These are phyloP conservation scores for Progne subis DNA, from an alignment of 2,113 vertebrate species.

Conservation along the genomic window DNA sequence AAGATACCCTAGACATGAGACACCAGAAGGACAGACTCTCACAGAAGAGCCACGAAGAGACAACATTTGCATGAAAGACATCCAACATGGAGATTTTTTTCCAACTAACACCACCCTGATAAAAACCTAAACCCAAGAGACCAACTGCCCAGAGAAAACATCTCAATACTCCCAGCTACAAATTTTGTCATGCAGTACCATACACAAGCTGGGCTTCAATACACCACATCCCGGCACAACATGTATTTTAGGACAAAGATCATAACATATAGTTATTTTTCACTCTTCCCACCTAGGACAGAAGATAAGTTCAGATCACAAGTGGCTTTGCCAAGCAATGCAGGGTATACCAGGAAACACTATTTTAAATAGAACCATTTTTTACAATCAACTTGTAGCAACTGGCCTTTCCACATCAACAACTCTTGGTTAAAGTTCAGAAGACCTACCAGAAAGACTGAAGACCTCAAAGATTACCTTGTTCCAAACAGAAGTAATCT, in stretches of 20 bases:
- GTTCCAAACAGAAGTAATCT: not conserved
- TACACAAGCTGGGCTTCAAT: not conserved
- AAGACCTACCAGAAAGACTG: not conserved
- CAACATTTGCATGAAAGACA: not conserved
- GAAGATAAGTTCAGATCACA: not conserved
- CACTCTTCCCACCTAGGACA: not conserved
- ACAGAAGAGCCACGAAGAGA: accelerated
- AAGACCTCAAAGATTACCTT: not conserved
- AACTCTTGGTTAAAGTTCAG: not conserved
- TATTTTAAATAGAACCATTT: not conserved
- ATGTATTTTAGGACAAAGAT: not conserved
- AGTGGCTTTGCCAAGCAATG: not conserved
- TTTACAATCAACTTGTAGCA: not conserved
- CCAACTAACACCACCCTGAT: not conserved
- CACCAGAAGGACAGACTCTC: not conserved
- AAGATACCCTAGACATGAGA: not conserved
- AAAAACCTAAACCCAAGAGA: not conserved
- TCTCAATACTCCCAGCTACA: not conserved
- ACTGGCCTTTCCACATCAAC: not conserved
- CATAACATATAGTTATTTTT: not conserved
- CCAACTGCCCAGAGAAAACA: not conserved
- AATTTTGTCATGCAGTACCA: not conserved
- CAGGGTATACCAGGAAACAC: not conserved
- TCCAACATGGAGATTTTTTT: not conserved
- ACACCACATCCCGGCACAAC: not conserved